Conservation (phyloP, 2,888 invertebrate genomes). For the Watsonalla binaria region DNA sequence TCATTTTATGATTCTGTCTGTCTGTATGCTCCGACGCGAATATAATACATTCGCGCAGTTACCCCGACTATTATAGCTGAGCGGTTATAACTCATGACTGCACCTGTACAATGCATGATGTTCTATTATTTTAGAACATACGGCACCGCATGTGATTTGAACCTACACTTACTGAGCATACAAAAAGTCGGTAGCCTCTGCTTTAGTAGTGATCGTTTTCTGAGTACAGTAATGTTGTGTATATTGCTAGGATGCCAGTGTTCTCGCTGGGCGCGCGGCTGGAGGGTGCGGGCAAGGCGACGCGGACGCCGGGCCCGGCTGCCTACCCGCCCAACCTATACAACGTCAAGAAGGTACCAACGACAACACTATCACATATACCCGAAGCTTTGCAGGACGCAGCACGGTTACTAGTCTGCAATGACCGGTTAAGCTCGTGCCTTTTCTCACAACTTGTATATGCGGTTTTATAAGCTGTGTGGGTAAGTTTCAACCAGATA, state of each 20-base stretch:
- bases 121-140: no score
- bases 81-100: no score
- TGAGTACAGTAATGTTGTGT: not conserved
- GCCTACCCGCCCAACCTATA: constrained; percentile 73
- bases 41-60: no score
- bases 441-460: not conserved
- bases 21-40: no score
- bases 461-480: no score
- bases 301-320: constrained; percentile 58
- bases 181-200: no score
- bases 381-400: not conserved
- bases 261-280: constrained; percentile 60
- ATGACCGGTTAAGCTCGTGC: not conserved
- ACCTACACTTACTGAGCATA: no score
- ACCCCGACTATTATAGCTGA: no score
- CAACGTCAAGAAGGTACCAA: constrained; percentile 48
- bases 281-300: constrained; percentile 44
- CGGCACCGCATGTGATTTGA: no score
- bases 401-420: not conserved
- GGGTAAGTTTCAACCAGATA: no score
- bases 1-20: no score
- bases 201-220: not conserved
- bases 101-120: not conserved
- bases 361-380: no score
- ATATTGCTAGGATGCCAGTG: constrained; percentile 43